Conservation (phyloP, 2,888 invertebrate species). For the Calliopum simillimum region DNA sequence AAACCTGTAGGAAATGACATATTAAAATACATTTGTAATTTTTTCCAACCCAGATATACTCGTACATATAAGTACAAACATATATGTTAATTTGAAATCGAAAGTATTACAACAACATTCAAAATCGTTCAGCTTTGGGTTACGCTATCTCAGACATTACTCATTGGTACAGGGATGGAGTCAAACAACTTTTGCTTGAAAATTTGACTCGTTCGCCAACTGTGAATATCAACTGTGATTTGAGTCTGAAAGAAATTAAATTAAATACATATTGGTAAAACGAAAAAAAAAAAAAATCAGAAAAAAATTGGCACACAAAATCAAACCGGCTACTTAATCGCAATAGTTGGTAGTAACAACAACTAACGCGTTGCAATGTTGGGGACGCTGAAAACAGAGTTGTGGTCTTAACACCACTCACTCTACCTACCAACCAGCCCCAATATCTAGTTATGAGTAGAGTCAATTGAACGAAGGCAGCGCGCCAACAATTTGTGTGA, state of each 20-base stretch:
- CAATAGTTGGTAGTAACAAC: background rate
- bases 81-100: constrained; percentile 4
- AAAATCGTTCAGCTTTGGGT: background rate
- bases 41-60: too few species aligned
- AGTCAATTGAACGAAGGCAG: too few species aligned
- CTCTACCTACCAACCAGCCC: too few species aligned
- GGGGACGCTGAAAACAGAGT: too few species aligned
- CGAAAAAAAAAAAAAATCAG: background rate
- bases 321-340: constrained; percentile 26
- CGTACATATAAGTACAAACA: too few species aligned
- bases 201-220: constrained; percentile 17
- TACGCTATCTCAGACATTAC: too few species aligned
- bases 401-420: too few species aligned
- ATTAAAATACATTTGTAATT: constrained; percentile 12
- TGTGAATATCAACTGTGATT: too few species aligned
- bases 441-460: too few species aligned
- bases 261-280: background rate
- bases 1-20: constrained; percentile 31
- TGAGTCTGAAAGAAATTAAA: background rate
- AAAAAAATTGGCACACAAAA: constrained; percentile 30
- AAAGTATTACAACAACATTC: constrained; percentile 26
- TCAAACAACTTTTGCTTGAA: constrained; percentile 31
- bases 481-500: too few species aligned
- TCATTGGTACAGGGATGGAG: background rate
- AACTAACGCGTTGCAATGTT: too few species aligned